These are phyloP conservation scores for Drosophila ogumai DNA, from an alignment of 1,140 invertebrate genomes.

Conservation along the genomic window DNA sequence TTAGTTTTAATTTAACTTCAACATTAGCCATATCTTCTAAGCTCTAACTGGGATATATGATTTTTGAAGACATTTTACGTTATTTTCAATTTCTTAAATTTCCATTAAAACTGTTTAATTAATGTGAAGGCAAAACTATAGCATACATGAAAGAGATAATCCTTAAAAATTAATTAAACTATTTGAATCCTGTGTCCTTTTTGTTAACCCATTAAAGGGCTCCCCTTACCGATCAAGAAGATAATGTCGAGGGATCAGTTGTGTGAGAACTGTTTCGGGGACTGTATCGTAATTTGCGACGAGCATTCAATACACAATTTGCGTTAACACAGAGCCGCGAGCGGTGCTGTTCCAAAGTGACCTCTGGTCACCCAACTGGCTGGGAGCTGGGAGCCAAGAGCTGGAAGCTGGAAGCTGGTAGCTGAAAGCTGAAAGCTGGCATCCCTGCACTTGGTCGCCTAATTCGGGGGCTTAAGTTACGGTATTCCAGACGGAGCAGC, in stretches of 20 bases:
- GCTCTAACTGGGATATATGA: no score
- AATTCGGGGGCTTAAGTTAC: slow-evolving; percentile 71
- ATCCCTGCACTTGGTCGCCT: slow-evolving; percentile 25
- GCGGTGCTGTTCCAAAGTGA: slow-evolving; percentile 5
- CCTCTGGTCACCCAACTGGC: slow-evolving; percentile 12
- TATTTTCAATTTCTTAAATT: no score
- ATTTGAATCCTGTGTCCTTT: no score
- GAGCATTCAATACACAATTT: slow-evolving; percentile 16
- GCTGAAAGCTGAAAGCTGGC: background rate
- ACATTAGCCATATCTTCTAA: no score
- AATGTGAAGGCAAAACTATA: no score
- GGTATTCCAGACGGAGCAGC: slow-evolving; percentile 39
- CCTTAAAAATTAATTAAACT: no score
- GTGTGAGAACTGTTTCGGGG: slow-evolving; percentile 4
- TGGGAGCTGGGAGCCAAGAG: background rate
- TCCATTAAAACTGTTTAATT: no score
- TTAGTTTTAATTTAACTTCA: no score
- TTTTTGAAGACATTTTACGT: no score
- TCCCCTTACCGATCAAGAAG: background rate
- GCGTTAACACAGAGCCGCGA: slow-evolving; percentile 15
- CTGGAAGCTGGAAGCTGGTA: background rate
- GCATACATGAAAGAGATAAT: no score
- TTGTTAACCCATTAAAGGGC: background rate
- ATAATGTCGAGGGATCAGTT: background rate
- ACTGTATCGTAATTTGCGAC: background rate